Evolutionary conservation across 2,113 vertebrate species (phyloP).

Genomic region (Panurus biarmicus): DNA sequence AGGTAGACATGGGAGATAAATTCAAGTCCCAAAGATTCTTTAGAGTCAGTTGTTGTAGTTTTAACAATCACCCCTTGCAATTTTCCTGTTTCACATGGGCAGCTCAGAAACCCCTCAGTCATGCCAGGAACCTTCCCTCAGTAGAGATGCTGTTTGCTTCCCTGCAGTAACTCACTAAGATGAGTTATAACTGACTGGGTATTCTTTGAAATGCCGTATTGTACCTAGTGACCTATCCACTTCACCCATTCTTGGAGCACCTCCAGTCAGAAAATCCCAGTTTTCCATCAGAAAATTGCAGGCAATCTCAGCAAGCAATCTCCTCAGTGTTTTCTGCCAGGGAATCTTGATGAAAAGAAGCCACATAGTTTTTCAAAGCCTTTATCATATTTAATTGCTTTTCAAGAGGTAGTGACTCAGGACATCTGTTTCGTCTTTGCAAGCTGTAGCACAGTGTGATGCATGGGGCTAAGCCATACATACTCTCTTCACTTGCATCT

Average conservation of each 20-base stretch:
- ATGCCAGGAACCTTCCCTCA: neutral
- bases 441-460: neutral
- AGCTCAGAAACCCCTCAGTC: neutral
- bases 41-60: neutral
- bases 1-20: neutral
- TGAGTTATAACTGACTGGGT: too few relatives aligned
- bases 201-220: neutral
- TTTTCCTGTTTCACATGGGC: neutral
- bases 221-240: neutral
- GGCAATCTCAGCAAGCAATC: neutral
- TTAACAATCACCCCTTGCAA: neutral
- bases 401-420: slow-evolving; percentile 17
- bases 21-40: neutral
- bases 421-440: neutral
- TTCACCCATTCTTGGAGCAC: neutral
- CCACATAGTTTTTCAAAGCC: neutral
- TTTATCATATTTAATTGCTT: slow-evolving; percentile 8
- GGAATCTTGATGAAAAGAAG: neutral
- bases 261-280: neutral
- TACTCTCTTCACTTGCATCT: neutral
- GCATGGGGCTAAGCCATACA: neutral
- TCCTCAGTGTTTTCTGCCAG: neutral
- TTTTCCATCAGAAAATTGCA: neutral
- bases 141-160: neutral
- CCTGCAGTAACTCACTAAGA: neutral